Base-by-base conservation (phyloP, 92 coral and sea anemone genomes). In the Montipora capitata region DNA sequence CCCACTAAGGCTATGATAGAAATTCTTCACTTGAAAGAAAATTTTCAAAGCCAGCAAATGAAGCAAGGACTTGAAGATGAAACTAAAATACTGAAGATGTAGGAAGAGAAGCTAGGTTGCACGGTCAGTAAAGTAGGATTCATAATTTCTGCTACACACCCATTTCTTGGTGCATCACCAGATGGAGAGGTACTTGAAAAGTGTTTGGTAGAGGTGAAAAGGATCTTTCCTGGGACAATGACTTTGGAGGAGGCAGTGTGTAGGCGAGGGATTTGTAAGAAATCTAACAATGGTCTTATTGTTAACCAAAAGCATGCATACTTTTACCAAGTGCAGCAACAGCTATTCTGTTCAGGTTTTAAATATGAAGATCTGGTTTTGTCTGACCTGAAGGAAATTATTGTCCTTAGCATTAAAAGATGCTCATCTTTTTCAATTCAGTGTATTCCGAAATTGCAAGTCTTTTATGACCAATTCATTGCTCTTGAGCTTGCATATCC, bases 261-360 rank as follows among this genome's bases (percentile, higher is more conserved):
- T 68, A 71, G 74, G 15, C 17, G 80, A 70, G 80, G 85, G 10
- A 78, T 87, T 44, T 87, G 91, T 56, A 88, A 73, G 81, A 74
- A 82, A 82, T 68, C 78, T 71, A 72, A 56, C 74, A 44, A 74
- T 75, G 88, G 88, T 74, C 67, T 74, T 42, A 71, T 62, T 15
- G 48, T 88, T n/a, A 66, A 82, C 39, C 61, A 58, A 82, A 88
- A 90, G n/a, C 91, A 90, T 82, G 86, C 66, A 42, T 91, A 87
- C 86, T 91, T 4, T 75, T 91, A 71, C 76, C 91, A 81, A 80
- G 85, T 91, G 9, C 94, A 91, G 62, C 88, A 87, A 58, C 91
- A 87, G 71, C 64, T 91, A 61, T 80, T 52, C 71, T 91, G 94
- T 77, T 40, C 81, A 39, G 94, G 76, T 1, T 87, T 80, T 76